These are phyloP conservation scores for Nomada flava DNA, from an alignment of 2,888 invertebrate species.

Conservation along the genomic window DNA sequence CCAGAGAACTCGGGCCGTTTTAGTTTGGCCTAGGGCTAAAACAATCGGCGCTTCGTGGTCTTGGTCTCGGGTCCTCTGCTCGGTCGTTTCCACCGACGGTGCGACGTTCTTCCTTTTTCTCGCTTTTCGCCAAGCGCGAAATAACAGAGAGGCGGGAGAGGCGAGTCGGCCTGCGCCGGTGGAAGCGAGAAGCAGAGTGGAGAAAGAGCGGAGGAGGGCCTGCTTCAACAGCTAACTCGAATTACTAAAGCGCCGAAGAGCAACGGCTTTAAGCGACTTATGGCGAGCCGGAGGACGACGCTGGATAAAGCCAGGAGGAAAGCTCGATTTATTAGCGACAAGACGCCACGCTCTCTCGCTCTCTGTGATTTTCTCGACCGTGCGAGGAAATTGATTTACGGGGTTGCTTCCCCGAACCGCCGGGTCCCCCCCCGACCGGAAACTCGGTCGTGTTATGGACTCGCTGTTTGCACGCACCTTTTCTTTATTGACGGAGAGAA, in stretches of 20 bases:
- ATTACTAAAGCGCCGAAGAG: conserved; percentile 73
- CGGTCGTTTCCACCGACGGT: conserved; percentile 67
- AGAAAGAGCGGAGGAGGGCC: conserved; percentile 9
- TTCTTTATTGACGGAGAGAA: too few species aligned
- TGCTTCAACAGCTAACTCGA: conserved; percentile 67
- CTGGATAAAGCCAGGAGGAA: conserved; percentile 60
- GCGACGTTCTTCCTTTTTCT: conserved; percentile 69
- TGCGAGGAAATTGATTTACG: conserved; percentile 57
- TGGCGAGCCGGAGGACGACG: conserved; percentile 52
- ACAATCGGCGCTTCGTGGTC: conserved; percentile 76
- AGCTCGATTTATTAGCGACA: conserved; percentile 62
- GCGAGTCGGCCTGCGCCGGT: conserved; percentile 19
- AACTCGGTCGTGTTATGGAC: conserved; percentile 25
- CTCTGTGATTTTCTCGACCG: conserved; percentile 33
- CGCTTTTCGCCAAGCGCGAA: conserved; percentile 80
- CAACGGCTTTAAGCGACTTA: conserved; percentile 71
- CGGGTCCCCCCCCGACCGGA: conserved; percentile 24
- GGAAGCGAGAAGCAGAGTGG: conserved; percentile 12
- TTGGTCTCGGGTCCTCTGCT: conserved; percentile 65
- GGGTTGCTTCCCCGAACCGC: conserved; percentile 42
- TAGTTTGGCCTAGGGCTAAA: conserved; percentile 76
- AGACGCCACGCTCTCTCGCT: conserved; percentile 22
- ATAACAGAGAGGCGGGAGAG: conserved; percentile 73
- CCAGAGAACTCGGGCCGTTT: conserved; percentile 68
- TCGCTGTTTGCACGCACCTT: background rate